Evolutionary conservation across 2,797 vertebrate genomes (phyloP).

Genomic region (Huso huso): DNA sequence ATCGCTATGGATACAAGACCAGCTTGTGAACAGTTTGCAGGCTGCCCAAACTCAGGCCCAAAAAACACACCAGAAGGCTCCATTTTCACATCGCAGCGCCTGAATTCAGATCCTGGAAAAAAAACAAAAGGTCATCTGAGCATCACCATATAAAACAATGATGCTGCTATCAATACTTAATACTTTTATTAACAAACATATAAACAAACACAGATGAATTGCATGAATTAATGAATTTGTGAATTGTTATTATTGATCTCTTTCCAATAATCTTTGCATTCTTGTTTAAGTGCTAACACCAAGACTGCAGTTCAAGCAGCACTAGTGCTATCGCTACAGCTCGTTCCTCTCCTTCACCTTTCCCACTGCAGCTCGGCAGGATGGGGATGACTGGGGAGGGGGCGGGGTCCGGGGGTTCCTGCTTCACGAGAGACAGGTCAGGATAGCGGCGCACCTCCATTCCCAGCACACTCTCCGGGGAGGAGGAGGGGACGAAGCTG

Average conservation of each 20-base stretch:
- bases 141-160: not conserved
- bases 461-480: conserved; percentile 92
- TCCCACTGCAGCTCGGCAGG: conserved; percentile 80
- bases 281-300: no score
- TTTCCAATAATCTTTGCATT: no score
- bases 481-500: conserved; percentile 95
- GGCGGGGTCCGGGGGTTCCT: conserved; percentile 82
- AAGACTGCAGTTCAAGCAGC: no score
- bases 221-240: no score
- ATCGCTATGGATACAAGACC: conserved; percentile 95
- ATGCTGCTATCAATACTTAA: not conserved
- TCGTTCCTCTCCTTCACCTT: conserved; percentile 54
- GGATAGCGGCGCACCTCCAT: conserved; percentile 91
- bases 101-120: conserved; percentile 69
- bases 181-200: no score
- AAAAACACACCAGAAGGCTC: conserved; percentile 77
- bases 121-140: not conserved
- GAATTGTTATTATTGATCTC: no score
- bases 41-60: conserved; percentile 67
- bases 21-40: conserved; percentile 76
- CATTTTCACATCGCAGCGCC: conserved; percentile 79
- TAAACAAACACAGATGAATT: no score
- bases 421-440: conserved; percentile 83
- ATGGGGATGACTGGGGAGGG: conserved; percentile 89
- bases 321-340: not conserved